Base-by-base conservation (phyloP, 2,888 invertebrate genomes). In the Tolmerus cingulatus region DNA sequence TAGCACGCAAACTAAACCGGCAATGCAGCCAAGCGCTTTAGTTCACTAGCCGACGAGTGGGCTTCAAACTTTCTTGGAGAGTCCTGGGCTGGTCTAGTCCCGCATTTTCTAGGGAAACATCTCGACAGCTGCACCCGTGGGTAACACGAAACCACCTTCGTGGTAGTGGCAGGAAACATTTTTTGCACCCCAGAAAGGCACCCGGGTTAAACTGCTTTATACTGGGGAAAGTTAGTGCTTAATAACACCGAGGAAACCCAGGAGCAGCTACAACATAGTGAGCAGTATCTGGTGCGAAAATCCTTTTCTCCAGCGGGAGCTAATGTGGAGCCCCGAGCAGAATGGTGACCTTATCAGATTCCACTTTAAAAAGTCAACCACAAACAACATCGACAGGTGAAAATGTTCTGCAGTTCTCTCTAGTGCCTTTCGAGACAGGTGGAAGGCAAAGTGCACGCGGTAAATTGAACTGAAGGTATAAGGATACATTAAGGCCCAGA, bases 401-500 rank as follows among this genome's bases (percentile, higher is more conserved):
- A 85, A 85, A 74, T 43, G 23, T 37, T n/a, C 23, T 23, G n/a
- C n/a, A 74, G 43, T 74, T 27, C 27, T 23, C 74, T 16, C n/a
- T 51, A 30, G 37, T 84, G 12, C n/a, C 14, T 37, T 23, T 66
- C 12, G n/a, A 66, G 66, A 74, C 74, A 37, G 43, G 40, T 19
- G 43, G 27, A 40, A 23, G 84, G 84, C 43, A 66, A 66, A 74
- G 34, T 43, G 19, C 19, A 27, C 43, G 37, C 74, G 74, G 84
- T 84, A 86, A 86, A 86, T 40, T 86, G 66, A 79, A 43, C 76
- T 23, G n/a, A 2, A 40, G 27, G 19, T 77, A 30, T 30, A 66
- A 84, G 84, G 84, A 87, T 87, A 76, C 84, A 87, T 87, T 87
- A 87, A 82, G 55, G 76, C 55, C 76, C 19, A 87, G 76, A 87